These are phyloP conservation scores for Caradrina clavipalpis DNA, from an alignment of 2,888 invertebrate genomes.

Conservation along the genomic window DNA sequence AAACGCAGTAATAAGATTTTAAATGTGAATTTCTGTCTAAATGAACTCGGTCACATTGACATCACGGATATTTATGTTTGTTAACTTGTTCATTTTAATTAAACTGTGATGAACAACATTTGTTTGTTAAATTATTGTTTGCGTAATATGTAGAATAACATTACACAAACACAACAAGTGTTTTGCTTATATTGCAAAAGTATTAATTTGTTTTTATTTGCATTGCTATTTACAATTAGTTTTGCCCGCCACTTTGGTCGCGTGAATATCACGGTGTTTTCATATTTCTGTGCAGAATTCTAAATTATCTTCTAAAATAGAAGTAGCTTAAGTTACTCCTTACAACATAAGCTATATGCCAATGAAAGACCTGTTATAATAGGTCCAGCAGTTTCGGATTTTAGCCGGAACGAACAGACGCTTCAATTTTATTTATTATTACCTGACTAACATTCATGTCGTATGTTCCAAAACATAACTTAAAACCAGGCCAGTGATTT, in stretches of 20 bases:
- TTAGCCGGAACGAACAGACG: too few species aligned
- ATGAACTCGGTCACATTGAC: conserved; percentile 76
- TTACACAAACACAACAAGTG: conserved; percentile 8
- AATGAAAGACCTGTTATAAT: too few species aligned
- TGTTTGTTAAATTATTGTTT: conserved; percentile 51
- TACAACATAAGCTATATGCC: too few species aligned
- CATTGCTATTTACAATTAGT: neutral
- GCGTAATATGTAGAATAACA: neutral
- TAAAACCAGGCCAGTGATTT: conserved; percentile 24
- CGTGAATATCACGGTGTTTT: too few species aligned
- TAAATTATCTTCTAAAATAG: too few species aligned
- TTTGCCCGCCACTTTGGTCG: too few species aligned
- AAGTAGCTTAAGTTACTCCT: too few species aligned
- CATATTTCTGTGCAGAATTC: too few species aligned
- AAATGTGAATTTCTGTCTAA: conserved; percentile 82
- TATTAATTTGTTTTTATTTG: neutral
- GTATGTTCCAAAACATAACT: neutral
- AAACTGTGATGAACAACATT: conserved; percentile 59
- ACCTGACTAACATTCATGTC: neutral
- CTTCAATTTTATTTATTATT: too few species aligned
- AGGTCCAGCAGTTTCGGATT: too few species aligned
- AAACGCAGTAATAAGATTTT: conserved; percentile 83
- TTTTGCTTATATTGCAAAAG: neutral
- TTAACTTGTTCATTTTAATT: conserved; percentile 62
- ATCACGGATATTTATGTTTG: conserved; percentile 67